Evolutionary conservation across 2,888 invertebrate species (phyloP).

Genomic region (Crossocerus cetratus): DNA sequence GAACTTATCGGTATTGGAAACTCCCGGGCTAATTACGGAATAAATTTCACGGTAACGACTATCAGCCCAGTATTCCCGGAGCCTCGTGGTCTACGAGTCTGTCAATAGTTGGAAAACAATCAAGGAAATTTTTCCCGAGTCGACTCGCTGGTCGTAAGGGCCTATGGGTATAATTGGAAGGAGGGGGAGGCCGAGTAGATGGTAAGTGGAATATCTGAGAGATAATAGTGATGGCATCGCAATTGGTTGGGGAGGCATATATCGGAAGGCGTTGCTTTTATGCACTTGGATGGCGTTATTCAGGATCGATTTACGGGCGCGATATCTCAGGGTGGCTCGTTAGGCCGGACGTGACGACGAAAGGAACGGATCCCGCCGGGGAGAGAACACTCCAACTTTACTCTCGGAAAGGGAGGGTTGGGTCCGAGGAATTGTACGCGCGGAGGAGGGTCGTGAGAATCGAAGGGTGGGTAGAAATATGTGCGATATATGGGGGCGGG

Average conservation of each 20-base stretch:
- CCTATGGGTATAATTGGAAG: neutral
- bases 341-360: conserved; percentile 62
- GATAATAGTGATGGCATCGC: conserved; percentile 15
- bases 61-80: conserved; percentile 26
- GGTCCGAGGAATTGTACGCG: conserved; percentile 36
- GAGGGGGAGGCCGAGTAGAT: conserved; percentile 1
- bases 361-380: conserved; percentile 59
- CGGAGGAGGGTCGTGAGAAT: conserved; percentile 45
- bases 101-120: conserved; percentile 48
- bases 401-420: conserved; percentile 15
- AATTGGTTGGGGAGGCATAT: conserved; percentile 8
- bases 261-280: conserved; percentile 28
- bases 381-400: conserved; percentile 47
- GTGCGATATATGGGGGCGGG: conserved; percentile 45
- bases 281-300: conserved; percentile 53
- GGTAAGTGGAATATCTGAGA: conserved; percentile 12
- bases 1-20: conserved; percentile 27
- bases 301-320: conserved; percentile 63
- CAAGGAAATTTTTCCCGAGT: conserved; percentile 34
- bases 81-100: conserved; percentile 29
- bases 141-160: conserved; percentile 1
- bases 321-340: conserved; percentile 60
- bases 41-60: conserved; percentile 25
- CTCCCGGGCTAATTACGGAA: conserved; percentile 35
- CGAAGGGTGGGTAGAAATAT: conserved; percentile 30